phyloP scores from a whole-genome alignment of 2,113 vertebrate genomes.

The Mixornis gularis region DNA sequence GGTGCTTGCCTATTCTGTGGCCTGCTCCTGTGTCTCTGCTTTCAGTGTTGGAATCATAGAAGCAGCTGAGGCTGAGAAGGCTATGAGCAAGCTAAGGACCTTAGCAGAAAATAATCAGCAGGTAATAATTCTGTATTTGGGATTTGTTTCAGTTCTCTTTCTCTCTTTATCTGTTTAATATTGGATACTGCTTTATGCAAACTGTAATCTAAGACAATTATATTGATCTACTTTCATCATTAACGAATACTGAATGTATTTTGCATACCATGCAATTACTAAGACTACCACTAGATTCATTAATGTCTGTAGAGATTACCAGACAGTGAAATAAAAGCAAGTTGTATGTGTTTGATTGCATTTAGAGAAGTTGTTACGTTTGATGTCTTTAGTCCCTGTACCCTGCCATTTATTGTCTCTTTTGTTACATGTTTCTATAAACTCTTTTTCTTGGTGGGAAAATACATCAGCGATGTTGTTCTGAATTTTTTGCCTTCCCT shows the following conservation, averaged over 20 bases:
- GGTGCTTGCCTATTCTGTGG: slow-evolving; percentile 87
- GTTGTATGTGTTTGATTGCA: background rate
- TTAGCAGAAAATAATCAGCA: slow-evolving; percentile 88
- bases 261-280: background rate
- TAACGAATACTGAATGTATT: background rate
- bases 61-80: slow-evolving; percentile 80
- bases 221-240: background rate
- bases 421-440: background rate
- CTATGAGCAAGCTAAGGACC: slow-evolving; percentile 78
- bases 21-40: slow-evolving; percentile 82
- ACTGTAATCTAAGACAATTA: background rate
- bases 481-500: background rate
- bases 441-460: background rate
- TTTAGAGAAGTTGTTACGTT: background rate
- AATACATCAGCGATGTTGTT: background rate
- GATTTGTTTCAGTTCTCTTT: background rate
- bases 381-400: background rate
- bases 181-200: background rate
- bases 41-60: slow-evolving; percentile 83
- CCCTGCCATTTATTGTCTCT: background rate
- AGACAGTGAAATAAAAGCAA: background rate
- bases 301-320: background rate
- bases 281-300: background rate
- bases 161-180: background rate
- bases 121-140: slow-evolving; percentile 62